Percentiles rank a stretch among this genome's conserved stretches.
phyloP scores from a whole-genome alignment of 1,140 invertebrate species.

The Camponotus vicinus region DNA sequence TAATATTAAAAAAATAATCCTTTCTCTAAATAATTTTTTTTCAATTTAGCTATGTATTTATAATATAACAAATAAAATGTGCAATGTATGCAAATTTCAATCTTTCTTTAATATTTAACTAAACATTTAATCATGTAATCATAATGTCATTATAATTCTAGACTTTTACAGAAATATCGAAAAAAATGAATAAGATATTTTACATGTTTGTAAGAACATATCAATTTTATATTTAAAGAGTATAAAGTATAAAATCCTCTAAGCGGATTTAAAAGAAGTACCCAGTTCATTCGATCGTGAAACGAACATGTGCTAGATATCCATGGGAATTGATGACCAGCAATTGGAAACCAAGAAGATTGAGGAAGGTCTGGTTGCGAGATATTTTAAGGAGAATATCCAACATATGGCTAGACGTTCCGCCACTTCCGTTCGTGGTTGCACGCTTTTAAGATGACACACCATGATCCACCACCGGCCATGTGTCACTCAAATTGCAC shows the following conservation, averaged over 20 bases:
- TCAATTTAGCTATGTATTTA: not conserved
- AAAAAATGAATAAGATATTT: not conserved
- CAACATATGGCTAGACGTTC: slow-evolving; percentile 72
- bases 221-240: not conserved
- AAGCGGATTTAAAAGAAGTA: slow-evolving; percentile 40
- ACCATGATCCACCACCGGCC: slow-evolving; percentile 50
- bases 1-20: not conserved
- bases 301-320: slow-evolving; percentile 55
- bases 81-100: not conserved
- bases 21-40: not conserved
- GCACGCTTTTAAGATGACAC: slow-evolving; percentile 63
- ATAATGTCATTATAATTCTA: not conserved
- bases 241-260: not conserved
- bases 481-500: slow-evolving; percentile 63
- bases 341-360: slow-evolving; percentile 68
- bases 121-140: not conserved
- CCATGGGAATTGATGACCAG: slow-evolving; percentile 54
- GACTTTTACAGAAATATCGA: not conserved
- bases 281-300: not conserved
- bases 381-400: slow-evolving; percentile 67
- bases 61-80: not conserved
- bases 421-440: slow-evolving; percentile 70
- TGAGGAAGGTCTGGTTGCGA: slow-evolving; percentile 69
- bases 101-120: not conserved
- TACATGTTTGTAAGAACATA: not conserved